Evolutionary conservation across 2,113 vertebrate genomes (phyloP).

Genomic region (Brachyistius frenatus): DNA sequence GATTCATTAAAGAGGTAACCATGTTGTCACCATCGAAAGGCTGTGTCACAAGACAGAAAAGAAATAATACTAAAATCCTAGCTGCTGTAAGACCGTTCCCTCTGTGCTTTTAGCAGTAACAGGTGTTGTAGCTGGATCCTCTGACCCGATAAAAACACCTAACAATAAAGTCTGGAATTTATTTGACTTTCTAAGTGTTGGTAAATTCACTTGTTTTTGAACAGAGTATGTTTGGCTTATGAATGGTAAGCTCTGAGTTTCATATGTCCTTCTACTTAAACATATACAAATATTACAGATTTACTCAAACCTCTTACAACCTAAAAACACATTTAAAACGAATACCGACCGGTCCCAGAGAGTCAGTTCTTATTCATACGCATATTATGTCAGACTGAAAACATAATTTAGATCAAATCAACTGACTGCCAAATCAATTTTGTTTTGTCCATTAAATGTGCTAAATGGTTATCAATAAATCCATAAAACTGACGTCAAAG

Average conservation of each 20-base stretch:
- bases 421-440: too few species aligned
- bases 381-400: too few species aligned
- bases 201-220: neutral
- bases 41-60: neutral
- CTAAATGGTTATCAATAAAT: too few species aligned
- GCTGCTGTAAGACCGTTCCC: neutral
- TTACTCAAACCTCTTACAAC: neutral
- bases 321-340: neutral
- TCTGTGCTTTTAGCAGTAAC: neutral
- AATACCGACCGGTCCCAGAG: too few species aligned
- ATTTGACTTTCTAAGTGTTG: constrained; percentile 11
- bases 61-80: neutral
- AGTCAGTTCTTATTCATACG: too few species aligned
- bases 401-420: too few species aligned
- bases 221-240: too few species aligned
- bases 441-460: too few species aligned
- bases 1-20: constrained; percentile 12
- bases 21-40: constrained; percentile 16
- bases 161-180: constrained; percentile 4
- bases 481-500: neutral
- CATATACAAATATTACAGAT: neutral
- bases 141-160: constrained; percentile 16
- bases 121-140: constrained; percentile 1
- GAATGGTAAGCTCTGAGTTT: too few species aligned
- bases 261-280: neutral